Conservation (phyloP, 2,888 invertebrate genomes). For the Nebria brevicollis region DNA sequence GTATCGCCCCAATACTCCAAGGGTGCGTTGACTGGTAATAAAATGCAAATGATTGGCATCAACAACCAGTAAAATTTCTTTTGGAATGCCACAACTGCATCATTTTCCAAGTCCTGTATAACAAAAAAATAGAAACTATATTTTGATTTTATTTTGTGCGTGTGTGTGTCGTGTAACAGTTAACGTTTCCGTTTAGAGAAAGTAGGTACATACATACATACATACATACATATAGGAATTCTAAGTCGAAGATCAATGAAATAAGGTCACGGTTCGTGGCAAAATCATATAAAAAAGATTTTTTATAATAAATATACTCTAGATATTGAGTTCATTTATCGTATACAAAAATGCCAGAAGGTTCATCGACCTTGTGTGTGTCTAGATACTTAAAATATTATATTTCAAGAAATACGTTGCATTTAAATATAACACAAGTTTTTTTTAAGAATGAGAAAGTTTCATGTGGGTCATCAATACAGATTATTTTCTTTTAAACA, state of each 20-base stretch:
- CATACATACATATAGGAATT: background rate
- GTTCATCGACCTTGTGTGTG: too few relatives aligned
- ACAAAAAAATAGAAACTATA: background rate
- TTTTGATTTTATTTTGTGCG: background rate
- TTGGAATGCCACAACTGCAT: conserved; percentile 84
- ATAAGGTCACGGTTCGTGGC: background rate
- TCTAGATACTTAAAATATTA: too few relatives aligned
- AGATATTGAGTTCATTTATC: too few relatives aligned
- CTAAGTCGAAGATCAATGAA: background rate
- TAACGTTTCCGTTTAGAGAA: background rate
- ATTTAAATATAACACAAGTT: too few relatives aligned
- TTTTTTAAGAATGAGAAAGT: too few relatives aligned
- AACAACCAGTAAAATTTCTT: conserved; percentile 76
- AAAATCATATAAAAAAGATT: too few relatives aligned
- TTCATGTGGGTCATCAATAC: too few relatives aligned
- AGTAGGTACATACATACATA: background rate
- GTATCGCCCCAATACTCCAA: conserved; percentile 83
- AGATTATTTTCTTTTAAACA: too few relatives aligned
- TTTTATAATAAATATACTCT: too few relatives aligned
- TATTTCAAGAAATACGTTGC: too few relatives aligned
- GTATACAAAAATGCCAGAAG: too few relatives aligned
- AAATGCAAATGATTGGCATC: conserved; percentile 71
- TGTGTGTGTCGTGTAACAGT: background rate
- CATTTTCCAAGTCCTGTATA: conserved; percentile 76
- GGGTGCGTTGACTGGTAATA: conserved; percentile 80